Conservation (phyloP, 2,888 invertebrate species). For the Lypha dubia region DNA sequence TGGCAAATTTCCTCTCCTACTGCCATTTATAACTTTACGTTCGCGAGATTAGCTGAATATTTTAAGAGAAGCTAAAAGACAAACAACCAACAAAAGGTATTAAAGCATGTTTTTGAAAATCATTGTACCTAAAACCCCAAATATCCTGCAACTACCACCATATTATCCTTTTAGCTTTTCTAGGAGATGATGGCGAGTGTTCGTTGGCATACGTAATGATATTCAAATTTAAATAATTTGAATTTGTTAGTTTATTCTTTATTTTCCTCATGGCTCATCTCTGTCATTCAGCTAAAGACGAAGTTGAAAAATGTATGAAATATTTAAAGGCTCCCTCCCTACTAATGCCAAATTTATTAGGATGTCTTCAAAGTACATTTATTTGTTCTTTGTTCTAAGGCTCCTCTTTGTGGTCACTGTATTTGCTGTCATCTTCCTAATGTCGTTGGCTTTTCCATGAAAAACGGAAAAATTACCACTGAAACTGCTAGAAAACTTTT, state of each 20-base stretch:
- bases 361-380: constrained; percentile 46
- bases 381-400: constrained; percentile 10
- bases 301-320: background rate
- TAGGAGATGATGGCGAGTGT: background rate
- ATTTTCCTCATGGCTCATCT: background rate
- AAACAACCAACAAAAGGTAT: background rate
- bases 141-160: too few relatives aligned
- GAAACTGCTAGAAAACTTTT: constrained; percentile 38
- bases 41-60: constrained; percentile 38
- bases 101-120: background rate
- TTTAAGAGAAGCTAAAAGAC: background rate
- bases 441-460: constrained; percentile 14
- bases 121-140: background rate
- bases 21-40: background rate
- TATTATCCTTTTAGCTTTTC: background rate
- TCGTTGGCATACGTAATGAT: constrained; percentile 69
- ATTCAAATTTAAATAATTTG: constrained; percentile 75
- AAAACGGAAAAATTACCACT: constrained; percentile 12
- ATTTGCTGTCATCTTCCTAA: background rate
- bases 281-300: background rate
- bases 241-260: constrained; percentile 41
- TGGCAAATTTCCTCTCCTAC: background rate
- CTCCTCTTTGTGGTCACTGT: constrained; percentile 56
- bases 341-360: constrained; percentile 61
- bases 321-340: constrained; percentile 11